These are phyloP conservation scores for Coptotermes formosanus DNA, from an alignment of 1,140 invertebrate genomes.

Conservation along the genomic window DNA sequence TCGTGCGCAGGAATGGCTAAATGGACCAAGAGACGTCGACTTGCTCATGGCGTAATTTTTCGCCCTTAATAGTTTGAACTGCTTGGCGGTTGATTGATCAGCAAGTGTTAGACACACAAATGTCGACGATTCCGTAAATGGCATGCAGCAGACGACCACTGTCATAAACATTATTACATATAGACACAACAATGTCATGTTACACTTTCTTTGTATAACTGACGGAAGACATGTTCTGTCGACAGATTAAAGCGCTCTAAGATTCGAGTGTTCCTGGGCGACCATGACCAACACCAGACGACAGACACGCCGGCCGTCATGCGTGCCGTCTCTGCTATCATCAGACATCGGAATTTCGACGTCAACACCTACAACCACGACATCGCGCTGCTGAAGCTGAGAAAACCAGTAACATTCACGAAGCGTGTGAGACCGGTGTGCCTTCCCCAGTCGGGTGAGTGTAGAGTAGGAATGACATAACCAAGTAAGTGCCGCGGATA, in stretches of 20 bases:
- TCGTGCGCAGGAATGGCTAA: too few relatives aligned
- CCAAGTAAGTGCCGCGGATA: too few relatives aligned
- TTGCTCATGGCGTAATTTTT: too few relatives aligned
- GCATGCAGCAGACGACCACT: background rate
- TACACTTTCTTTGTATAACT: too few relatives aligned
- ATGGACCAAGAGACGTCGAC: too few relatives aligned
- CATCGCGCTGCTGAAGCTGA: slow-evolving; percentile 73
- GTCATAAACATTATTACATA: too few relatives aligned
- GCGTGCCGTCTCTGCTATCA: slow-evolving; percentile 72
- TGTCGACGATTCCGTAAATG: background rate
- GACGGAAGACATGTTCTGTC: background rate
- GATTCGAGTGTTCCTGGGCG: slow-evolving; percentile 75
- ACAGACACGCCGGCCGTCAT: slow-evolving; percentile 73
- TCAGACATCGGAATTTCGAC: slow-evolving; percentile 78
- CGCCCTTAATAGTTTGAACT: too few relatives aligned
- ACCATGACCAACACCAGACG: slow-evolving; percentile 76
- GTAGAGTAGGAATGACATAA: slow-evolving; percentile 57
- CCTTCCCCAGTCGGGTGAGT: slow-evolving; percentile 64
- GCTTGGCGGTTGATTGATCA: background rate
- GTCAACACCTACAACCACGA: slow-evolving; percentile 84
- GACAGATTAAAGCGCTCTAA: slow-evolving; percentile 69
- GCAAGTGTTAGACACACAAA: background rate
- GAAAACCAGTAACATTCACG: slow-evolving; percentile 72
- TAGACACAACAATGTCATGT: too few relatives aligned
- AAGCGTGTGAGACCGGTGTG: slow-evolving; percentile 80